Percentiles rank a stretch among this genome's conserved stretches.
phyloP scores from a whole-genome alignment of 2,888 invertebrate genomes.

The Antheraea yamamai region DNA sequence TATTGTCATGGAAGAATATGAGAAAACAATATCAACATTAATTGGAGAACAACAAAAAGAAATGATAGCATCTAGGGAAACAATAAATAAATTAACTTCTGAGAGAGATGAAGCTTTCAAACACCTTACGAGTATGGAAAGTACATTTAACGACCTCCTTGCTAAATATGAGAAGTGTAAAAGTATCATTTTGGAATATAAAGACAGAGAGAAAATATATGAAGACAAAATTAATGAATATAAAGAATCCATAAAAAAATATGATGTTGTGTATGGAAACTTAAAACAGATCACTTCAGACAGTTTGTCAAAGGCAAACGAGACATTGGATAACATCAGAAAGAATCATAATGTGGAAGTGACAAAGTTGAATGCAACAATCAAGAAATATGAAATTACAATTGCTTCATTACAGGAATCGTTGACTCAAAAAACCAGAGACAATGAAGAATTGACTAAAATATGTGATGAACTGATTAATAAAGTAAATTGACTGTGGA shows the following conservation, averaged over 20 bases:
- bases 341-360: slow-evolving; percentile 89
- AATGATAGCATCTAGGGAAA: slow-evolving; percentile 75
- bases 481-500: slow-evolving; percentile 57
- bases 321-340: slow-evolving; percentile 88
- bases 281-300: slow-evolving; percentile 93
- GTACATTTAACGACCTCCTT: slow-evolving; percentile 84
- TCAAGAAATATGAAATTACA: slow-evolving; percentile 94
- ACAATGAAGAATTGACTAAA: slow-evolving; percentile 93
- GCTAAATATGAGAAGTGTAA: slow-evolving; percentile 85
- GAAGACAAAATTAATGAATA: slow-evolving; percentile 85
- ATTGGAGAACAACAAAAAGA: slow-evolving; percentile 87
- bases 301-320: slow-evolving; percentile 87
- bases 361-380: slow-evolving; percentile 90
- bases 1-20: slow-evolving; percentile 89
- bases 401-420: slow-evolving; percentile 91
- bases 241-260: slow-evolving; percentile 85
- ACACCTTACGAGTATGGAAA: slow-evolving; percentile 83
- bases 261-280: slow-evolving; percentile 91
- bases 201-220: slow-evolving; percentile 85
- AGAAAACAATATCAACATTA: slow-evolving; percentile 88
- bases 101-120: slow-evolving; percentile 83
- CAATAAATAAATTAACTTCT: slow-evolving; percentile 69
- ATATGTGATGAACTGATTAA: slow-evolving; percentile 96
- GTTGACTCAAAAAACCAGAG: slow-evolving; percentile 92
- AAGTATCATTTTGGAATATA: slow-evolving; percentile 73